Evolutionary conservation across 2,888 invertebrate species (phyloP), one percentile per base, ranked within the genome.

Genomic region (Podabrus alpinus): DNA sequence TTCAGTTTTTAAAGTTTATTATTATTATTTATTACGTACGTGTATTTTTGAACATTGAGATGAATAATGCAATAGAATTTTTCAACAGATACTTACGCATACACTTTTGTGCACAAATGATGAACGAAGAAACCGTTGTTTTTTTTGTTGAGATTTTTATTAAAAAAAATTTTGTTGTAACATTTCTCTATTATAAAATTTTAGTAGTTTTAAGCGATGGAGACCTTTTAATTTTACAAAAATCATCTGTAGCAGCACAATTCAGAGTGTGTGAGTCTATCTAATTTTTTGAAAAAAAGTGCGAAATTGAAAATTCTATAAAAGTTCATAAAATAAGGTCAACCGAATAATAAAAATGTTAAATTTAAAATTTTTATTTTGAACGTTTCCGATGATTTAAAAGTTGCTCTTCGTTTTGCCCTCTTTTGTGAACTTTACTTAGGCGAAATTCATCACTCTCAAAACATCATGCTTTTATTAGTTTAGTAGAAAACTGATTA

Each of bases 401-500:
- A 69, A 70, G 68, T 61, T 17, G 68, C 60, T 62, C 73, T 76
- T 77, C 78, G 71, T 79, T 75, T 77, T 71, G 77, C 76, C 78
- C 78, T 80, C 74, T 81, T 71, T 79, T 79, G 75, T 81, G 77
- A 76, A 75, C 78, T 78, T 64, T 76, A 66, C 72, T 73, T 75
- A 75, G 78, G 71, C 74, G 68, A 78, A 78, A 79, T 80, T 64
- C 74, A 80, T 78, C 80, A 80, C 79, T 81, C 78, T 81, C 78
- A 80, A 79, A 82, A 82, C 68, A 80, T 83, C 83, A 83, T 84
- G 84, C 84, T 85, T 85, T 84, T 84, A 84, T 85, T 85, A 85
- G 85, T 85, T 84, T 82, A 77, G 83, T 85, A 85, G 84, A 82
- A 45, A 81, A 84, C 83, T 84, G 85, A 85, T 83, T 83, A 83